A percentile compares a stretch with the other conserved stretches of the same genome.
phyloP scores from a whole-genome alignment of 2,113 vertebrate genomes.

The Bombycilla garrulus region DNA sequence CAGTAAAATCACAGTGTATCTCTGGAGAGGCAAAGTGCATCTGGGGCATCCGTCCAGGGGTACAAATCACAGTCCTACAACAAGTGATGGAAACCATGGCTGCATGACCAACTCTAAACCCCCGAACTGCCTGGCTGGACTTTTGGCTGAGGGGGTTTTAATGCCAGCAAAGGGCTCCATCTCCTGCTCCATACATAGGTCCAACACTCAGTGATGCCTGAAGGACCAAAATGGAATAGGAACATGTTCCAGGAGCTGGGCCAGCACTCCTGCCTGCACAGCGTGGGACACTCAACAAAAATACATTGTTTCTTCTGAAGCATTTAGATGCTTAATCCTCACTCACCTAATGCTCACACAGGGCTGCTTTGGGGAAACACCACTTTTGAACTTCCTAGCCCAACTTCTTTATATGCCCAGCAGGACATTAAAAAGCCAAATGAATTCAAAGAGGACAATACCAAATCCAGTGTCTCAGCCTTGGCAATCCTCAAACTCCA shows the following conservation, averaged over 20 bases:
- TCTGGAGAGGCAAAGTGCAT: neutral
- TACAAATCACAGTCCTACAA: neutral
- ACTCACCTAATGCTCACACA: neutral
- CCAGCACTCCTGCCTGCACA: accelerated
- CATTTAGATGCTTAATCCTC: neutral
- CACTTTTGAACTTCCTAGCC: neutral
- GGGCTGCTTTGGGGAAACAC: accelerated
- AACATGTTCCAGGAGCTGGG: accelerated
- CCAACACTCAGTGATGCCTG: neutral
- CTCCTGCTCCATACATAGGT: accelerated
- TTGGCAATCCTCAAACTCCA: neutral
- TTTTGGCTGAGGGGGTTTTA: neutral
- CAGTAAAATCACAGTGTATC: neutral
- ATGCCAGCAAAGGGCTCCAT: neutral
- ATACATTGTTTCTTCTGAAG: neutral
- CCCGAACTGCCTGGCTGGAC: neutral
- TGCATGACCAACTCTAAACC: neutral
- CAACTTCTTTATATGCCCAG: neutral
- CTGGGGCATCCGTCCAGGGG: neutral
- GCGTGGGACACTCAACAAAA: neutral
- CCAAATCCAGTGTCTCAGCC: neutral
- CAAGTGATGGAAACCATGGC: neutral
- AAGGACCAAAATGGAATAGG: neutral
- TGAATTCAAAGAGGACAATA: neutral
- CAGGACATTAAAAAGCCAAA: neutral